Percentiles rank a stretch among this genome's conserved stretches.
phyloP scores from a whole-genome alignment of 1,140 invertebrate genomes.

The Anastrepha obliqua region DNA sequence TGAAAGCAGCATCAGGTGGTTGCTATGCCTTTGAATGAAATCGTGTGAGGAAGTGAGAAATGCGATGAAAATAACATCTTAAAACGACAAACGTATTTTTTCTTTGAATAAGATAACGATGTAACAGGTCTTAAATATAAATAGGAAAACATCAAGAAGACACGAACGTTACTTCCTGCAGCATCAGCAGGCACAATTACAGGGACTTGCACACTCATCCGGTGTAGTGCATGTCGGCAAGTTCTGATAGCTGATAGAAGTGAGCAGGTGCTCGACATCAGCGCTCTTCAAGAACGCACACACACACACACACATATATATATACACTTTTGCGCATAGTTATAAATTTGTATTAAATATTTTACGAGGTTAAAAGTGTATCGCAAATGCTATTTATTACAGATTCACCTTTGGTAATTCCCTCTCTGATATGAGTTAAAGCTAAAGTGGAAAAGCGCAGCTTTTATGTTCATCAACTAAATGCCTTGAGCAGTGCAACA shows the following conservation, averaged over 20 bases:
- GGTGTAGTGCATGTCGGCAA: background rate
- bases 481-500: too few relatives aligned
- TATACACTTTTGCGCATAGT: background rate
- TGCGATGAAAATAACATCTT: constrained; percentile 12
- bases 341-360: background rate
- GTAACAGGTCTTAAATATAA: constrained; percentile 46
- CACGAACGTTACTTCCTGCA: background rate
- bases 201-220: background rate
- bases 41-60: constrained; percentile 8
- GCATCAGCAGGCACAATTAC: background rate
- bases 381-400: background rate
- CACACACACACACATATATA: background rate
- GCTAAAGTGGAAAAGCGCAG: background rate
- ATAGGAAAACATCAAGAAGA: constrained; percentile 27
- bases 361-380: constrained; percentile 9
- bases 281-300: background rate
- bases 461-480: background rate
- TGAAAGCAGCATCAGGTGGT: constrained; percentile 26
- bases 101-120: constrained; percentile 1
- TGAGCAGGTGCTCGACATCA: background rate
- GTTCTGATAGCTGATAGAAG: background rate
- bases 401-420: background rate
- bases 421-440: background rate
- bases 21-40: background rate
- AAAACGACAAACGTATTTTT: background rate